phyloP scores from a whole-genome alignment of 2,888 invertebrate species.

The Sarcophaga carnaria region DNA sequence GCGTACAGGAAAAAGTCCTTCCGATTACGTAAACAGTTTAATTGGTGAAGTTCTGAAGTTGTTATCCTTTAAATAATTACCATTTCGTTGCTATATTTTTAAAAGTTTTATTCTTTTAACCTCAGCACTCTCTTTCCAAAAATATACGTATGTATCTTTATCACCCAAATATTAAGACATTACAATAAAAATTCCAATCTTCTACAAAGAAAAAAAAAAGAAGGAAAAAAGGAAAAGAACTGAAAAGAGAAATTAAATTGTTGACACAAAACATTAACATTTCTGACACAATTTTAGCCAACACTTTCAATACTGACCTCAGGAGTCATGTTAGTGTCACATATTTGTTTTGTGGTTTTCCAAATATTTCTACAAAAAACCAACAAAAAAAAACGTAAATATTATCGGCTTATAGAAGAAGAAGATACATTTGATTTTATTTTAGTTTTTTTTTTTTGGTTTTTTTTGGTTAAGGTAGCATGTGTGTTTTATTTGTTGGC shows the following conservation, averaged over 20 bases:
- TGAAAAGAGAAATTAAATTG: not conserved
- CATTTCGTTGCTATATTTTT: too few species aligned
- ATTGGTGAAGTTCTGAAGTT: too few species aligned
- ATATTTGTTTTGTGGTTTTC: constrained; percentile 69
- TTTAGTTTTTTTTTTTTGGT: constrained; percentile 5
- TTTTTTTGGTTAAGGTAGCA: constrained; percentile 59
- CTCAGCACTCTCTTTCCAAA: not conserved
- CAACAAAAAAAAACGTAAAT: constrained; percentile 16
- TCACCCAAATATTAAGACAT: constrained; percentile 12
- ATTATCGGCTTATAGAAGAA: constrained; percentile 60
- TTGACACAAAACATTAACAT: constrained; percentile 68
- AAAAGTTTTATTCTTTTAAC: not conserved
- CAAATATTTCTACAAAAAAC: constrained; percentile 54
- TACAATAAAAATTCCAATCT: not conserved
- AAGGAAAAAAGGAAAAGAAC: not conserved
- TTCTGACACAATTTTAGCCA: constrained; percentile 59
- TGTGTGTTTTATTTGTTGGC: constrained; percentile 64
- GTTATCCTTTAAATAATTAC: too few species aligned
- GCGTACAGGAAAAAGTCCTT: too few species aligned
- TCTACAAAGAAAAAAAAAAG: not conserved
- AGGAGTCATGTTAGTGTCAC: constrained; percentile 65
- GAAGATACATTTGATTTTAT: constrained; percentile 6
- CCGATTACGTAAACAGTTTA: too few species aligned
- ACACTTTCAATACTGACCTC: constrained; percentile 57
- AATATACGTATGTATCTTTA: not conserved